Percentiles rank a stretch among this genome's conserved stretches.
Evolutionary conservation across 23 tunicate species (phyloP).

Genomic region (Halocynthia roretzi): DNA sequence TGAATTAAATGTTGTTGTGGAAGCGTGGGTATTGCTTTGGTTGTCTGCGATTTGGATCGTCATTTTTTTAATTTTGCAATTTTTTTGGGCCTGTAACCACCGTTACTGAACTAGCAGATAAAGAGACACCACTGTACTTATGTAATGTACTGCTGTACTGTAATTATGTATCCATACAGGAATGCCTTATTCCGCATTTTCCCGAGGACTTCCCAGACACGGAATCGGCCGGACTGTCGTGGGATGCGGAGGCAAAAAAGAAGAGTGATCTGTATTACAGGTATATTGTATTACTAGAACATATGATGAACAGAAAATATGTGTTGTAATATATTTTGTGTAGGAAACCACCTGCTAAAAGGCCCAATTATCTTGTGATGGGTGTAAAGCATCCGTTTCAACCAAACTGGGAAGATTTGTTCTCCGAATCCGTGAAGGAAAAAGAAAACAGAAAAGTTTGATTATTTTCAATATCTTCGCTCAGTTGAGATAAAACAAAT

Average conservation of each 20-base stretch:
- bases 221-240: constrained; percentile 28
- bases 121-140: background rate
- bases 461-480: background rate
- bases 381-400: constrained; percentile 55
- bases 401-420: constrained; percentile 53
- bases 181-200: constrained; percentile 46
- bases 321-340: background rate
- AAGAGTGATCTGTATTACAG: constrained; percentile 26
- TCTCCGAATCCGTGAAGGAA: background rate
- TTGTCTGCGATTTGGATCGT: too few species aligned
- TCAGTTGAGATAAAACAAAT: too few species aligned
- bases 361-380: constrained; percentile 47
- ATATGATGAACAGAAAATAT: background rate
- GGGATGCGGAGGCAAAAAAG: constrained; percentile 37
- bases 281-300: constrained; percentile 16
- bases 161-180: constrained; percentile 20
- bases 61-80: too few species aligned
- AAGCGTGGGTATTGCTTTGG: too few species aligned
- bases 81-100: too few species aligned
- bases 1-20: too few species aligned
- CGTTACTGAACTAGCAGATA: too few species aligned
- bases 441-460: background rate
- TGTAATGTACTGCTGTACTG: background rate
- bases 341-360: constrained; percentile 78
- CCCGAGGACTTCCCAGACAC: constrained; percentile 75